Percentiles rank a stretch among this genome's conserved stretches.
These are phyloP conservation scores for Ethmia dodecea DNA, from an alignment of 2,888 invertebrate species.

Conservation along the genomic window DNA sequence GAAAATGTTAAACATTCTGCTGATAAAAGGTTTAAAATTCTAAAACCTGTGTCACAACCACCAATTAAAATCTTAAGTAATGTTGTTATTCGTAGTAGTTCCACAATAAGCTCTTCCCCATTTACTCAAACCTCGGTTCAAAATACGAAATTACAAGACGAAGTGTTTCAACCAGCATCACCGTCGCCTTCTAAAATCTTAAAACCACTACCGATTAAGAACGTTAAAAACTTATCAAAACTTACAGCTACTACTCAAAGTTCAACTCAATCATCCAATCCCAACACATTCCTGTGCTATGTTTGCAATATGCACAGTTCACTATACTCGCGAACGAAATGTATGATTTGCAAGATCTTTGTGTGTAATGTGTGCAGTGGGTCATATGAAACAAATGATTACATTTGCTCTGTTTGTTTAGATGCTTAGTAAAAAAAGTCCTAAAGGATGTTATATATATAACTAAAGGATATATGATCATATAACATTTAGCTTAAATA, in stretches of 20 bases:
- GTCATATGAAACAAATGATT: conserved; percentile 6
- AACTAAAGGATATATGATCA: not conserved
- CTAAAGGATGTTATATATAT: not conserved
- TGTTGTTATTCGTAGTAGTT: conserved; percentile 6
- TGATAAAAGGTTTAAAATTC: conserved; percentile 7
- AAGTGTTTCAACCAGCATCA: conserved; percentile 6
- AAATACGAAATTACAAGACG: conserved; percentile 7
- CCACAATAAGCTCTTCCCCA: conserved; percentile 6
- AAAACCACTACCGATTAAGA: conserved; percentile 7
- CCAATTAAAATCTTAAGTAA: conserved; percentile 6
- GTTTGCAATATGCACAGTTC: conserved; percentile 7
- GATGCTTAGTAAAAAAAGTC: not conserved
- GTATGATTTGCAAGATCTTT: conserved; percentile 7
- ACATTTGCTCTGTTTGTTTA: not conserved
- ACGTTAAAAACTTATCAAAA: conserved; percentile 7
- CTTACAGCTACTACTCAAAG: conserved; percentile 7
- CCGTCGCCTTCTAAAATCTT: conserved; percentile 5
- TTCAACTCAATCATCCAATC: conserved; percentile 7
- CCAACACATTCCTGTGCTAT: conserved; percentile 7
- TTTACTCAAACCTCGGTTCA: conserved; percentile 7
- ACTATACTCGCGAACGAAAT: conserved; percentile 7
- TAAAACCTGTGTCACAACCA: conserved; percentile 6
- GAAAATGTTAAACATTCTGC: conserved; percentile 7
- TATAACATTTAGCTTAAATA: not conserved
- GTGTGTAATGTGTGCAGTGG: conserved; percentile 6